phyloP scores from a whole-genome alignment of 2,888 invertebrate genomes.

The Sinotaia quadrata region DNA sequence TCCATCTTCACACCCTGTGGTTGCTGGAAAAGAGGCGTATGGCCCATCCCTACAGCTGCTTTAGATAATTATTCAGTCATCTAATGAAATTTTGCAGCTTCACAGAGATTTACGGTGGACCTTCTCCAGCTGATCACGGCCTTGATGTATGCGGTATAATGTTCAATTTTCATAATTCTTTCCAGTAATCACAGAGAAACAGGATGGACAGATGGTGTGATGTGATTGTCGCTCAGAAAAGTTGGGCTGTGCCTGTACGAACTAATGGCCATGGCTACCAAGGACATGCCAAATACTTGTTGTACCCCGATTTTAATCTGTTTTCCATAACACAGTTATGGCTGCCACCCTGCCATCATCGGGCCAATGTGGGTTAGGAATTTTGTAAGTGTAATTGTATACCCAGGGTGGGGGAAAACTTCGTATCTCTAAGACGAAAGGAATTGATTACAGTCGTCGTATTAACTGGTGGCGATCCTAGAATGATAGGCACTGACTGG shows the following conservation, averaged over 20 bases:
- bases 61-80: constrained; percentile 12
- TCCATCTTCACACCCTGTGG: not conserved
- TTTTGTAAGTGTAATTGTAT: not conserved
- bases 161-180: constrained; percentile 29
- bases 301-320: not conserved
- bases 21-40: not conserved
- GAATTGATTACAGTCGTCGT: constrained; percentile 1
- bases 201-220: constrained; percentile 13
- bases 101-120: constrained; percentile 16
- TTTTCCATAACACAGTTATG: not conserved
- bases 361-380: not conserved
- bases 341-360: constrained; percentile 2
- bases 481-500: no score
- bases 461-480: not conserved
- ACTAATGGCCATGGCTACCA: not conserved
- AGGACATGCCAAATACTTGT: constrained; percentile 3
- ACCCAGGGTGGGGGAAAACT: not conserved
- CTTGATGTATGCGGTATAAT: constrained; percentile 28
- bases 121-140: not conserved
- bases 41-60: not conserved
- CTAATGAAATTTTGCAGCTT: constrained; percentile 25
- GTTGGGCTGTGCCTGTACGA: not conserved
- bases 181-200: constrained; percentile 15
- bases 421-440: not conserved
- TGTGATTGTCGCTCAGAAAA: not conserved